Conservation (phyloP, 2,113 vertebrate species). For the Pampusana beccarii region DNA sequence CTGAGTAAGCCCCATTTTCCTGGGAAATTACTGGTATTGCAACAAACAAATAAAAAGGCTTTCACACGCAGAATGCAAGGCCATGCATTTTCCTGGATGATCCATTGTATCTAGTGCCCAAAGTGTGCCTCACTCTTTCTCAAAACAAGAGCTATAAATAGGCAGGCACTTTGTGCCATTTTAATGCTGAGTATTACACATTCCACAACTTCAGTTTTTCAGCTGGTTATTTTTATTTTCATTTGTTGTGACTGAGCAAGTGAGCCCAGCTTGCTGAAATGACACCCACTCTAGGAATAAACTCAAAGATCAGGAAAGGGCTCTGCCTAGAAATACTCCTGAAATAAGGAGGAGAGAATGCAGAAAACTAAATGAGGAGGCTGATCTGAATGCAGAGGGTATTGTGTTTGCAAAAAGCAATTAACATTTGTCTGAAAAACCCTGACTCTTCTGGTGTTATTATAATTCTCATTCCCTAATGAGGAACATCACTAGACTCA, state of each 20-base stretch:
- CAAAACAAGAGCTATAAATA: conserved; percentile 48
- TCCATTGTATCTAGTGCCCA: conserved; percentile 14
- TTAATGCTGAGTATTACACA: conserved; percentile 39
- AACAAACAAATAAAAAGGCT: conserved; percentile 22
- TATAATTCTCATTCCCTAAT: background rate
- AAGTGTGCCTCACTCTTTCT: conserved; percentile 36
- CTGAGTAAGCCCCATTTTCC: conserved; percentile 22
- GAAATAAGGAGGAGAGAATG: background rate
- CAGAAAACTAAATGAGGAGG: background rate
- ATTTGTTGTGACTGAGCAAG: conserved; percentile 1
- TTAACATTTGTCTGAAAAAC: background rate
- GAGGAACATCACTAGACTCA: background rate
- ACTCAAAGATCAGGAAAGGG: background rate
- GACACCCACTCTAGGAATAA: background rate
- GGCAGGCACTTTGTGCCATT: conserved; percentile 1
- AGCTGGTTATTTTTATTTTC: conserved; percentile 40
- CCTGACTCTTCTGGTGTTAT: background rate
- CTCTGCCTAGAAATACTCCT: background rate
- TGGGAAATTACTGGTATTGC: conserved; percentile 15
- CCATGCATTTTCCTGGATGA: background rate
- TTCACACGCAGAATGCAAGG: background rate
- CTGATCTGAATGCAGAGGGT: background rate
- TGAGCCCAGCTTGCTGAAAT: background rate
- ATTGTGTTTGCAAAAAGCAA: background rate
- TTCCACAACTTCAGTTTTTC: conserved; percentile 36